Percentiles rank a stretch among this genome's conserved stretches.
These are phyloP conservation scores for Monochamus alternatus DNA, from an alignment of 2,888 invertebrate genomes.

Conservation along the genomic window DNA sequence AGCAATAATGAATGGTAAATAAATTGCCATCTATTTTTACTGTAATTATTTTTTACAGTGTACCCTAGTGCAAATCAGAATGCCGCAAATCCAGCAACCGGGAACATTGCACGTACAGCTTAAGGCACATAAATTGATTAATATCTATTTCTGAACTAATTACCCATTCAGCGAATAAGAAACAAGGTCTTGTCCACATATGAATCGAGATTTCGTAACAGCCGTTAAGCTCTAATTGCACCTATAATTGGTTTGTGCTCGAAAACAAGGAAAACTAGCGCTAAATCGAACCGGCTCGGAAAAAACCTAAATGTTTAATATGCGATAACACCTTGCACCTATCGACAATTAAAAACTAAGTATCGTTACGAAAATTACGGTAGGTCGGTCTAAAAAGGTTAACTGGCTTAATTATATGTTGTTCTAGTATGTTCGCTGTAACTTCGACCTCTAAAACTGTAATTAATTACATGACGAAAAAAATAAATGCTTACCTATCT, in stretches of 20 bases:
- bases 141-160: slow-evolving; percentile 65
- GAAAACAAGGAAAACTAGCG: slow-evolving; percentile 57
- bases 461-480: neutral
- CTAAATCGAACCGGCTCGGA: slow-evolving; percentile 35
- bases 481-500: neutral
- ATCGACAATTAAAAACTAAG: slow-evolving; percentile 19
- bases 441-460: slow-evolving; percentile 12
- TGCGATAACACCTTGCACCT: slow-evolving; percentile 27
- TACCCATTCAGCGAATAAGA: slow-evolving; percentile 56
- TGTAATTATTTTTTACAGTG: too few relatives aligned
- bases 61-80: too few relatives aligned
- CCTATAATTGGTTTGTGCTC: slow-evolving; percentile 59
- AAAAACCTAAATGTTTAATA: slow-evolving; percentile 32
- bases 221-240: slow-evolving; percentile 63
- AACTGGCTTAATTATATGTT: slow-evolving; percentile 24
- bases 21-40: too few relatives aligned
- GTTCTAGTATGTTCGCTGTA: slow-evolving; percentile 8
- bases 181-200: slow-evolving; percentile 64
- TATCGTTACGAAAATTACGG: slow-evolving; percentile 21
- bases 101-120: slow-evolving; percentile 26
- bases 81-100: neutral
- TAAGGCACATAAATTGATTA: slow-evolving; percentile 43
- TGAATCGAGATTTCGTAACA: slow-evolving; percentile 60
- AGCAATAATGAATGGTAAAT: too few relatives aligned
- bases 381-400: slow-evolving; percentile 26